Base-by-base conservation (phyloP, 2,113 vertebrate genomes). In the Collichthys lucidus region DNA sequence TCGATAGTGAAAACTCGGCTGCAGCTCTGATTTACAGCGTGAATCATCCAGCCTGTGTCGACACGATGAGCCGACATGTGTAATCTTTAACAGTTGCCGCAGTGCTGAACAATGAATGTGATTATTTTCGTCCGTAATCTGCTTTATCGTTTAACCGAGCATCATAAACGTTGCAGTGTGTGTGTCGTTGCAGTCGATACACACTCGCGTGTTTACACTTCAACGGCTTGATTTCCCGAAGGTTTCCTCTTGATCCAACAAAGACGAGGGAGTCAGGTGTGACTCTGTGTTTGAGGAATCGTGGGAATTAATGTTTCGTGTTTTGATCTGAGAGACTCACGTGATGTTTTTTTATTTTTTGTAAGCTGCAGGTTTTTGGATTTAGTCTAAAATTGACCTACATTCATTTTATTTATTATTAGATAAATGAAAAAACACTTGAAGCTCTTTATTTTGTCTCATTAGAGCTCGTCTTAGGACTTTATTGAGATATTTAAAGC, bases 121-220 rank as follows among this genome's bases (percentile, higher is more conserved):
- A 84, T 85, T 86, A 72, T 85, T 84, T 87, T 77, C 19, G 59
- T 73, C 77, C 47, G n/a, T 91, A 88, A 91, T 90, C 90, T 90
- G 66, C 71, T 88, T 88, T 75, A 84, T 85, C 74, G 77, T 84
- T 66, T 84, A 31, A 31, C 31, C 31, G 31, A 31, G 31, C 31
- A 6, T 31, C 46, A 52, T 50, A 44, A 63, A 44, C 77, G 26
- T 77, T 49, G 15, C 12, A 20, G 35, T 14, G 46, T 26, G n/a
- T n/a, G 73, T 40, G 73, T 7, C 42, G 62, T 12, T 35, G 60
- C 35, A 31, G 57, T 62, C 62, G 46, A 82, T 26, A 57, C 11
- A 42, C 44, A 17, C 31, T 24, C 1, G 0, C 5, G 60, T 64
- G 46, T 78, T 66, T 57, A 65, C 76, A 62, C 50, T 3, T 59